Evolutionary conservation across 2,888 invertebrate genomes (phyloP), one percentile per base, ranked within the genome.

Genomic region (Drosophila hamatofila): DNA sequence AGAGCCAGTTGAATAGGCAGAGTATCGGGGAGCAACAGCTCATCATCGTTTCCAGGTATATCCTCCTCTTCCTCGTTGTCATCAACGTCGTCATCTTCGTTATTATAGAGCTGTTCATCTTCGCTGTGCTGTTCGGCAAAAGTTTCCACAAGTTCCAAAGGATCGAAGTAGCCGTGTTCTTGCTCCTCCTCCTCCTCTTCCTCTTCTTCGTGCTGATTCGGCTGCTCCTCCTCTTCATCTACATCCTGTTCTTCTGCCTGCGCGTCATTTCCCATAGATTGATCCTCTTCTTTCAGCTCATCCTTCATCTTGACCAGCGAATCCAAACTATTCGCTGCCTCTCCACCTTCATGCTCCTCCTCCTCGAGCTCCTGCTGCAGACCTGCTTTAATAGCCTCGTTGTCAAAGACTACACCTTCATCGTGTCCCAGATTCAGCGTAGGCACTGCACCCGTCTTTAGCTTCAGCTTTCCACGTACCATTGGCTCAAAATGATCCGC

Each of bases 361-460:
- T 46, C 49, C 9, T 30, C 11, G n/a, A n/a, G n/a, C 30, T 73
- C 83, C 18, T 61, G 81, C 6, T 78, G 78, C 49, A 81, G 37
- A 14, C 71, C 73, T 9, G 71, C 65, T 41, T 86, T 81, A 7
- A 91, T 79, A 6, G 75, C 81, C 11, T 78, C 76, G 55, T 91
- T 91, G 42, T 90, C 78, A 41, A 78, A 91, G 11, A 83, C 59
- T 0, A 82, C 59, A 2, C 72, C 64, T n/a, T 91, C 90, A 5
- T 85, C 62, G 44, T 91, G 91, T 1, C 91, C 91, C 37, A 91
- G 61, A 25, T 90, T 83, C 1, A 91, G 42, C 2, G 91, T 91
- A 2, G 91, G 91, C 42, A 91, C 91, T 0, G 91, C 92, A 0
- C 90, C 91, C 0, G 77, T 84, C 57, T 83, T 81, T 6, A 91